These are phyloP conservation scores for Takifugu ocellatus DNA, from an alignment of 2,797 vertebrate genomes.

Conservation along the genomic window DNA sequence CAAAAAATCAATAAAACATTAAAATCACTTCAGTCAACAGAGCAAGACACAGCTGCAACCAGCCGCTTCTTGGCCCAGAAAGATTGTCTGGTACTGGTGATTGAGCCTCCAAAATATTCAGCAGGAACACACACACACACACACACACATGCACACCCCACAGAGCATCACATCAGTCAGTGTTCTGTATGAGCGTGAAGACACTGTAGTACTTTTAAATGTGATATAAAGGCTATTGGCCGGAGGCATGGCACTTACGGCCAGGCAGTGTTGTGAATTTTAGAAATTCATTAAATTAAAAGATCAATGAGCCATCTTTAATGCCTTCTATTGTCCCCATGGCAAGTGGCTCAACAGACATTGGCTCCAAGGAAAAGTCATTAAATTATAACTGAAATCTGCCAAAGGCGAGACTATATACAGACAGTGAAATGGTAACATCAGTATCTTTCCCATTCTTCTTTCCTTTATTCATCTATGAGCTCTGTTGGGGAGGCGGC, in stretches of 20 bases:
- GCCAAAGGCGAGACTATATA: conserved; percentile 41
- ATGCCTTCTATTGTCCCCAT: conserved; percentile 37
- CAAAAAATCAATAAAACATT: conserved; percentile 78
- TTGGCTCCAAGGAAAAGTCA: conserved; percentile 46
- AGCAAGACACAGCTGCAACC: conserved; percentile 78
- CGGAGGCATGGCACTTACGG: conserved; percentile 45
- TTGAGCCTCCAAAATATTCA: conserved; percentile 50
- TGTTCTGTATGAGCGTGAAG: conserved; percentile 10
- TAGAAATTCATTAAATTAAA: conserved; percentile 61
- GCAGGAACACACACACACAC: conserved; percentile 34
- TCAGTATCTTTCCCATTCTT: conserved; percentile 32
- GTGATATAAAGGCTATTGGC: conserved; percentile 43
- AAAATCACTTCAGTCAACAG: conserved; percentile 82
- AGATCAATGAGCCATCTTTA: conserved; percentile 58
- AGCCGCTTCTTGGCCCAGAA: conserved; percentile 55
- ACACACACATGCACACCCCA: conserved; percentile 33
- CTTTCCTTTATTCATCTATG: conserved; percentile 49
- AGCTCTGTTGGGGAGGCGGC: conserved; percentile 57
- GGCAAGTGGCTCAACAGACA: conserved; percentile 49
- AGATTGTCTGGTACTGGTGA: conserved; percentile 50
- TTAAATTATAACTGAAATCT: conserved; percentile 53
- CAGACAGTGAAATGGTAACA: conserved; percentile 57
- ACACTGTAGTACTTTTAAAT: conserved; percentile 26
- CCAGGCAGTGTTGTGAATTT: conserved; percentile 51
- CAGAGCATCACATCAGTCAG: no score